Conservation (phyloP, 2,888 invertebrate species). For the Atethmia centrago region DNA sequence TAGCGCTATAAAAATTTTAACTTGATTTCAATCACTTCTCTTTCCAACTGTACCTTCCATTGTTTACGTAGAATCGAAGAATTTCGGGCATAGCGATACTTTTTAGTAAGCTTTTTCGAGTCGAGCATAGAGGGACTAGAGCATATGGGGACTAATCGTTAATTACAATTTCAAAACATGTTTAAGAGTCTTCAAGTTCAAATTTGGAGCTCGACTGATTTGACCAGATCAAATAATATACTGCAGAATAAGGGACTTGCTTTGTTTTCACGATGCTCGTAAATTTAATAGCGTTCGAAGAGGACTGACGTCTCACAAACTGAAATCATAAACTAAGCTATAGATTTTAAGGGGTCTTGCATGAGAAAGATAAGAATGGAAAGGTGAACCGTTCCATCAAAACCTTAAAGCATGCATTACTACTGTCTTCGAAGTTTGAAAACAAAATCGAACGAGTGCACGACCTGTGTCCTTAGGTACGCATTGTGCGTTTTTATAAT, state of each 20-base stretch:
- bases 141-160: too few relatives aligned
- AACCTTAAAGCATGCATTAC: slow-evolving; percentile 44
- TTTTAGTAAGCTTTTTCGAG: too few relatives aligned
- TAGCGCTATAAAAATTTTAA: too few relatives aligned
- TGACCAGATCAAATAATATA: slow-evolving; percentile 53
- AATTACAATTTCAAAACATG: not conserved
- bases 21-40: too few relatives aligned
- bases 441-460: slow-evolving; percentile 54
- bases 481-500: not conserved
- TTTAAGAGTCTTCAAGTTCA: not conserved
- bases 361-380: slow-evolving; percentile 67
- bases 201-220: not conserved
- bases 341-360: slow-evolving; percentile 66
- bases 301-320: slow-evolving; percentile 71
- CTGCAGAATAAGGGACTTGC: slow-evolving; percentile 41
- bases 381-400: slow-evolving; percentile 47
- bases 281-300: slow-evolving; percentile 73
- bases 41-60: too few relatives aligned
- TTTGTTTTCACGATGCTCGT: slow-evolving; percentile 71
- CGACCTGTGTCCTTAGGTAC: slow-evolving; percentile 16
- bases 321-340: slow-evolving; percentile 72
- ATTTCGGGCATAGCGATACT: too few relatives aligned
- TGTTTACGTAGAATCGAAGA: too few relatives aligned
- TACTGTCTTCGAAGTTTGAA: slow-evolving; percentile 41
- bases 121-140: too few relatives aligned